Evolutionary conservation across 2,113 vertebrate genomes (phyloP).

Genomic region (Actenoides hombroni): DNA sequence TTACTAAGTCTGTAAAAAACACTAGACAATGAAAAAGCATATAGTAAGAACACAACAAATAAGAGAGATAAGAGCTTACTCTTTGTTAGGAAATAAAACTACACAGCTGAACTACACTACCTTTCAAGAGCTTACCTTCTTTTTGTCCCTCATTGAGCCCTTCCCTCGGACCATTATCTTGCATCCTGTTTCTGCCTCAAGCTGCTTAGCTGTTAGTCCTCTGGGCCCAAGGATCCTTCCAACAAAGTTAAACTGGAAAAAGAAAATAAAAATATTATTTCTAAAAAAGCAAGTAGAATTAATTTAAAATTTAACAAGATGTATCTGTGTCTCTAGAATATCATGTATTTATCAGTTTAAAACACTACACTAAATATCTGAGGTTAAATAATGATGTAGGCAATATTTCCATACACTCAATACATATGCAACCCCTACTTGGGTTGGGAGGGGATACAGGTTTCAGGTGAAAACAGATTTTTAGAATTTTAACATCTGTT

Average conservation of each 20-base stretch:
- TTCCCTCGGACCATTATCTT: slow-evolving; percentile 99
- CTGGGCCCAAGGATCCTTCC: slow-evolving; percentile 98
- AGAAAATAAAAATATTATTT: background rate
- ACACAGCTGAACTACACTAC: background rate
- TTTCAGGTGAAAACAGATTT: background rate
- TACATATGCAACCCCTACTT: background rate
- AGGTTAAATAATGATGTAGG: background rate
- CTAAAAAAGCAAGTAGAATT: background rate
- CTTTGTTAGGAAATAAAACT: background rate
- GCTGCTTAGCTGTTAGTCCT: slow-evolving; percentile 96
- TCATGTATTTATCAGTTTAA: background rate
- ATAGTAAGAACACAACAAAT: background rate
- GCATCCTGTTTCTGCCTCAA: slow-evolving; percentile 98
- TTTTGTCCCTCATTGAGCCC: slow-evolving; percentile 99
- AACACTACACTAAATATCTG: background rate
- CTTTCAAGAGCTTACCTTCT: slow-evolving; percentile 85
- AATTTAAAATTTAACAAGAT: background rate
- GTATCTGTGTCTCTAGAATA: background rate
- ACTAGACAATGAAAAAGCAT: background rate
- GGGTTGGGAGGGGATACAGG: accelerated
- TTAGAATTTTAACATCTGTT: background rate
- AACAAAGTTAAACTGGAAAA: slow-evolving; percentile 93
- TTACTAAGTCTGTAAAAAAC: background rate
- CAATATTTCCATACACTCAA: background rate
- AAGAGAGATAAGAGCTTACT: background rate